phyloP scores from a whole-genome alignment of 2,888 invertebrate species.

The Harpalus rufipes region DNA sequence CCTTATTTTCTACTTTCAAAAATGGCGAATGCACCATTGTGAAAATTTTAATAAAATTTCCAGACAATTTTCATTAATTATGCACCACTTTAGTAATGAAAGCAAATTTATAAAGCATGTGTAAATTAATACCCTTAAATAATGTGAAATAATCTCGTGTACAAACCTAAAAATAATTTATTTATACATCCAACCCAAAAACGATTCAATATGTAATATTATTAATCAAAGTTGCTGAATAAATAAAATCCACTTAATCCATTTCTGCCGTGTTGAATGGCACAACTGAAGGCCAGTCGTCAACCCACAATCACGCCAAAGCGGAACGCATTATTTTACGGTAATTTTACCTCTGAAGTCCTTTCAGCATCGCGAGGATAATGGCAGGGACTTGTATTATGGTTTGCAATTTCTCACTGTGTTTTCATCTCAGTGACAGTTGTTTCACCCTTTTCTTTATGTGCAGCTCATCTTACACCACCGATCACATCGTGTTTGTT shows the following conservation, averaged over 20 bases:
- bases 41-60: slow-evolving; percentile 11
- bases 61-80: slow-evolving; percentile 16
- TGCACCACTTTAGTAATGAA: neutral
- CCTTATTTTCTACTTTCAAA: neutral
- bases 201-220: slow-evolving; percentile 15
- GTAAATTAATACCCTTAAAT: slow-evolving; percentile 4
- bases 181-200: slow-evolving; percentile 2
- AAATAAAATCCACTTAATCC: slow-evolving; percentile 52
- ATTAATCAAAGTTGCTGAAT: slow-evolving; percentile 25
- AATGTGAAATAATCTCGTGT: neutral
- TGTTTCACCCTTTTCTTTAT: slow-evolving; percentile 57
- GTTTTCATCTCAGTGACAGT: slow-evolving; percentile 14
- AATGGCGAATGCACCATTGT: neutral
- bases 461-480: slow-evolving; percentile 53
- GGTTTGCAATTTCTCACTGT: slow-evolving; percentile 68
- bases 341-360: neutral
- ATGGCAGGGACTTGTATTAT: slow-evolving; percentile 64
- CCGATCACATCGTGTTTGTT: slow-evolving; percentile 66
- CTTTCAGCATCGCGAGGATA: neutral
- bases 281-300: slow-evolving; percentile 4
- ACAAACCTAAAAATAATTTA: slow-evolving; percentile 20
- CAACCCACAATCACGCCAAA: slow-evolving; percentile 3
- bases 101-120: neutral
- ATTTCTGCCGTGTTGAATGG: slow-evolving; percentile 46
- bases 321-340: slow-evolving; percentile 7